Base-by-base conservation (phyloP, 2,888 invertebrate genomes). In the Hedya salicella region DNA sequence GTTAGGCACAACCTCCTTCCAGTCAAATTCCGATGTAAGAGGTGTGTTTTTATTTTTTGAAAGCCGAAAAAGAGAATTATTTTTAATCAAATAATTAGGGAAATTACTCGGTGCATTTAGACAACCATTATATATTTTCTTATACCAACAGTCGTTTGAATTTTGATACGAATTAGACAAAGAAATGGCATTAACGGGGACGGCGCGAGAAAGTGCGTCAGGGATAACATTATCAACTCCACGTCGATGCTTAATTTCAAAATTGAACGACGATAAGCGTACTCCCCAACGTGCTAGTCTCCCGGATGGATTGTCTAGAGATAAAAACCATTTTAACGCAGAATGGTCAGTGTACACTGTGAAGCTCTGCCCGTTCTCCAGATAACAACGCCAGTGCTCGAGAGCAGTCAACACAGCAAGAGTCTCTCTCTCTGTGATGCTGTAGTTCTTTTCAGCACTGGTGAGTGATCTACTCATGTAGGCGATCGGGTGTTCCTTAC, bases 121-220 rank as follows among this genome's bases (percentile, higher is more conserved):
- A 46, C 60, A 30, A 11, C 32, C n/a, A 30, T 62, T 59, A 16
- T 39, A 52, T 42, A 66, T 59, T 0, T 62, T 59, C 11, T 39
- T n/a, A 39, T 59, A 68, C 68, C 68, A 68, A 0, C 1, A 0
- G 19, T 68, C 68, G 1, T 36, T 11, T 2, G 52, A 11, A 11
- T 16, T 13, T 0, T 0, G 0, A 2, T 11, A 1, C 2, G 36
- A 0, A 9, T 36, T 36, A 1, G 36, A 9, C 0, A 2, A 2
- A n/a, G 17, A 6, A 2, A 39, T 8, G 2, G 0, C 2, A 5
- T n/a, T n/a, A 8, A 53, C 19, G 4, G 53, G 39, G 0, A 53
- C 53, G n/a, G 19, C 4, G 1, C 53, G 39, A 21, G 53, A 53
- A 1, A 53, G 21, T 8, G 13, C 13, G 8, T 53, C 53, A 1